phyloP scores from a whole-genome alignment of 92 coral and sea anemone genomes.

The Umimayanthus chanpuru region DNA sequence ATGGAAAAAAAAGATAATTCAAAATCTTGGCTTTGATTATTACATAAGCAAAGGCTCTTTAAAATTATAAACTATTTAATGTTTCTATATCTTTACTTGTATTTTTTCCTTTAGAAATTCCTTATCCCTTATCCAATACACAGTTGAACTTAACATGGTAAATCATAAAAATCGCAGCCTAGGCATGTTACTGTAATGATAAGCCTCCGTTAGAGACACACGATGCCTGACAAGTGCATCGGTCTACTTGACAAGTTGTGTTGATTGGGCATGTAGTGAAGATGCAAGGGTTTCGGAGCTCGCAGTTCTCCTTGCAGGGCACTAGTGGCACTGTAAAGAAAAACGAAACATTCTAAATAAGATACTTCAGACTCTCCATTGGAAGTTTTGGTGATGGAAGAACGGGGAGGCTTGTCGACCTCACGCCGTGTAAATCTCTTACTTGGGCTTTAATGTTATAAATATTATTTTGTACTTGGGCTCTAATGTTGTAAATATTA shows the following conservation, averaged over 20 bases:
- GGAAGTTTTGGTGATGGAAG: too few species aligned
- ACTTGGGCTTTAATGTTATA: too few species aligned
- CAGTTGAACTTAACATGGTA: background rate
- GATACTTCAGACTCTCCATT: too few species aligned
- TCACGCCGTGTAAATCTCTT: too few species aligned
- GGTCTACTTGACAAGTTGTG: slow-evolving; percentile 3
- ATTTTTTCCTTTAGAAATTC: background rate
- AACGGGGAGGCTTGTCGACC: too few species aligned
- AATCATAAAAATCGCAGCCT: background rate
- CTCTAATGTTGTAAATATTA: too few species aligned
- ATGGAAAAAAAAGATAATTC: too few species aligned
- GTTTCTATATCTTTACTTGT: background rate
- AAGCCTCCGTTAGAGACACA: background rate
- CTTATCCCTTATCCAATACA: background rate
- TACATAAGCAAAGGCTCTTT: background rate
- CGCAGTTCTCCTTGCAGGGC: background rate
- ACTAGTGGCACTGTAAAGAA: background rate
- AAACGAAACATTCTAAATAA: too few species aligned
- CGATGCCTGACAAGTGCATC: background rate
- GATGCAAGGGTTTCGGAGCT: background rate
- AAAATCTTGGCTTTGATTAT: background rate
- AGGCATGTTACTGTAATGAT: background rate
- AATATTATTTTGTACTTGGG: too few species aligned
- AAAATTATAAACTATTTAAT: background rate
- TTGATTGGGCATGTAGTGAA: background rate